phyloP scores from a whole-genome alignment of 2,797 vertebrate species.

The Cirrhinus mrigala region DNA sequence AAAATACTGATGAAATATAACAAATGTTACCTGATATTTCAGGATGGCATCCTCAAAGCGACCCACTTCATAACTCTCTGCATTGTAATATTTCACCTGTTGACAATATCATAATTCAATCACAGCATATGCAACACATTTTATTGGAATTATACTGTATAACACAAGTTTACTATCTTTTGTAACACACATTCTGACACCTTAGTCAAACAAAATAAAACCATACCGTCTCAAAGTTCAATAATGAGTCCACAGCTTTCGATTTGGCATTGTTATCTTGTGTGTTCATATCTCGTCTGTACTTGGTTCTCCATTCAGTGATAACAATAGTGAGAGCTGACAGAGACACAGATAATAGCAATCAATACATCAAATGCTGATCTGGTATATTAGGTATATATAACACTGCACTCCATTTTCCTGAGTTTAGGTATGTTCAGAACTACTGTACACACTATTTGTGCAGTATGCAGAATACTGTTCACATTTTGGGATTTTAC shows the following conservation, averaged over 20 bases:
- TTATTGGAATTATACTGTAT: neutral
- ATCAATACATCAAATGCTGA: neutral
- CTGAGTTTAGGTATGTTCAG: neutral
- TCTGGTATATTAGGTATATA: neutral
- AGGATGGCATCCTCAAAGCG: slow-evolving; percentile 89
- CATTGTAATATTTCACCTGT: slow-evolving; percentile 98
- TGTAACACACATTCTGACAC: neutral
- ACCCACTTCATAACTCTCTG: slow-evolving; percentile 89
- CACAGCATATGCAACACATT: neutral
- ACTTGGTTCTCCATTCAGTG: slow-evolving; percentile 97
- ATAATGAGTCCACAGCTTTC: slow-evolving; percentile 91
- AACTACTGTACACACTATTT: neutral
- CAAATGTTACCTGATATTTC: slow-evolving; percentile 87
- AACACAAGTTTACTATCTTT: neutral
- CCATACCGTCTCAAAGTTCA: slow-evolving; percentile 96
- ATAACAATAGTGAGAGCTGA: slow-evolving; percentile 92
- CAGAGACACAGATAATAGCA: neutral
- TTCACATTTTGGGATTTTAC: neutral
- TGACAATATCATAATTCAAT: neutral
- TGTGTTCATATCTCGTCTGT: slow-evolving; percentile 91
- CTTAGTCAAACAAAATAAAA: neutral
- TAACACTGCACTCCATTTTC: no score
- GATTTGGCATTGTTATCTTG: slow-evolving; percentile 91
- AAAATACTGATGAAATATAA: neutral
- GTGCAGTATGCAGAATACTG: neutral